Conservation (phyloP, 2,797 vertebrate genomes). For the Myiothlypis coronata region DNA sequence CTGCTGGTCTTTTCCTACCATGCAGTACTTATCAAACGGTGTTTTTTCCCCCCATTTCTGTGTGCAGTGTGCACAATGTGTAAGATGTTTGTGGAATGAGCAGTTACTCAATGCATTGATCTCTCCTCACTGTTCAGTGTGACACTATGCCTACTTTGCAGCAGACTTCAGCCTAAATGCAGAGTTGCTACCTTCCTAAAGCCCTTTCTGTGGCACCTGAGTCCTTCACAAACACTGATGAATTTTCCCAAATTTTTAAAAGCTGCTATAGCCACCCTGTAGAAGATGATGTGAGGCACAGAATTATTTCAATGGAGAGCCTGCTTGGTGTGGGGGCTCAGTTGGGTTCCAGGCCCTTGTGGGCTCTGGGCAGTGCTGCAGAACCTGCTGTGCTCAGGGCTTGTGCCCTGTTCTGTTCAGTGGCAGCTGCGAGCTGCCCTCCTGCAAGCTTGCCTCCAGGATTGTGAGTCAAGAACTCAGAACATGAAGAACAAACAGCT, state of each 20-base stretch:
- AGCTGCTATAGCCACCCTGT: not conserved
- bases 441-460: not conserved
- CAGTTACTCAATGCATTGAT: not conserved
- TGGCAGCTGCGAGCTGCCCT: not conserved
- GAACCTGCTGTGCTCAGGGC: not conserved
- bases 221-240: not conserved
- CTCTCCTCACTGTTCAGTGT: not conserved
- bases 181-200: not conserved
- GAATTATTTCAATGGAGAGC: not conserved
- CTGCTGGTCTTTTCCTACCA: not conserved
- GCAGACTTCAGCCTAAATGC: not conserved
- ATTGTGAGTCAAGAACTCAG: not conserved
- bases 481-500: not conserved
- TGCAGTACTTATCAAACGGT: not conserved
- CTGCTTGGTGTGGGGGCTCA: not conserved
- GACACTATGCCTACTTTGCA: not conserved
- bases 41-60: not conserved
- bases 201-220: not conserved
- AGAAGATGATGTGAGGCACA: fast-evolving
- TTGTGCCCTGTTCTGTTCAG: fast-evolving
- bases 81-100: not conserved
- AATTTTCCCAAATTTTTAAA: not conserved
- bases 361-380: not conserved
- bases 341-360: fast-evolving
- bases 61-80: not conserved